Base-by-base conservation (phyloP, 2,113 vertebrate genomes). In the Dolichallabes microphthalmus region DNA sequence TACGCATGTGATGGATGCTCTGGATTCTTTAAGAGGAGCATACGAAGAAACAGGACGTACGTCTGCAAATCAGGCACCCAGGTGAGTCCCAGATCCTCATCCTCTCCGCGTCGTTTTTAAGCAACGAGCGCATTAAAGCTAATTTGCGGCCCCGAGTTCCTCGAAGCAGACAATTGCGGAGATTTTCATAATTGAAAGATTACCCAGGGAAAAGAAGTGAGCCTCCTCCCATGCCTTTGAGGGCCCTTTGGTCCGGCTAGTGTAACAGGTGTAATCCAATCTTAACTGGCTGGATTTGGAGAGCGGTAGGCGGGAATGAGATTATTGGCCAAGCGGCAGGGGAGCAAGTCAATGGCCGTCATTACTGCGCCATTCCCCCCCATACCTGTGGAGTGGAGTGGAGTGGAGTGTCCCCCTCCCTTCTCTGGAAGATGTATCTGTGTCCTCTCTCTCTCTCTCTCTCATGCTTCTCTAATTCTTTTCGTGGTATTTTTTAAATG, bases 61-160 rank as follows among this genome's bases (percentile, higher is more conserved):
- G 97, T 99, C 88, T 99, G 98, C 94, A 99, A 99, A 94, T 99
- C 98, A 60, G 98, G 98, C 91, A 98, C 97, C 83, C 98, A 99
- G 97, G 98, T 99, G 86, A 87, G 83, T 63, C 81, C 50, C 19
- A 39, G 81, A 30, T 58, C n/a, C 35, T 63, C 68, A 82, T 82
- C 57, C 53, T 68, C 45, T n/a, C 63, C 32, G 45, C 45, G 45
- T 6, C 6, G 45, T 45, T 69, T 61, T 86, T 50, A 85, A 83
- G 35, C 63, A 32, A 22, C 57, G 53, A 83, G 73, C 77, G 55
- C 74, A 20, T 80, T 68, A 45, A 45, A 4, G 76, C 79, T 86
- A 80, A 86, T 86, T 88, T 83, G 84, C n/a, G 50, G 22, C 35
- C 53, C 79, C 80, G 25, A 73, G 17, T 39, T 50, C 45, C 57